Base-by-base conservation (phyloP, 2,113 vertebrate species). In the Ictalurus furcatus region DNA sequence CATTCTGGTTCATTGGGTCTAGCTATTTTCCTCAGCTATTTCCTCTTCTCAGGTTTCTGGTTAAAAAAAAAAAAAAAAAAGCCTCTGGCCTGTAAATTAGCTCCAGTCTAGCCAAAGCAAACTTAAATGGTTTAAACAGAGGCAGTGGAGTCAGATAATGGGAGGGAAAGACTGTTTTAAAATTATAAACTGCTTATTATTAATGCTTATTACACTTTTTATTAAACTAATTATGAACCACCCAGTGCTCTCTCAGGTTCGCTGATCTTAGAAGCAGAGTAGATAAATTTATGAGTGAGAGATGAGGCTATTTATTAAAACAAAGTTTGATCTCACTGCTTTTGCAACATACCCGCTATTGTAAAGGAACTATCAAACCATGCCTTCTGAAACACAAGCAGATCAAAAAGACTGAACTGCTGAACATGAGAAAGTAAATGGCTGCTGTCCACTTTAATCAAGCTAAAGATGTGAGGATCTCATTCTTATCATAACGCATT, bases 141-240 rank as follows among this genome's bases (percentile, higher is more conserved):
- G n/a, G 78, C 8, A 19, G 28, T 56, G 28, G 34, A 63, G 3
- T 34, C 58, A 63, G 34, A 44, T 61, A 23, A 12, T 7, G 56
- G 34, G 56, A 7, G 34, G 30, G 34, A 63, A 61, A 14, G 34
- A 40, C 58, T 61, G 28, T 79, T 79, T 56, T 13, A 83, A 81
- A 83, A 83, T 83, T 12, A 61, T 9, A 83, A 63, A 84, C 81
- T 84, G 21, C 21, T 63, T 84, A 48, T 48, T 48, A 7, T 48
- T 48, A 48, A 48, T 48, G 44, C 58, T 84, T 40, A 84, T 63
- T 63, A 63, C 34, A 63, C 34, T 84, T 14, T 44, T 84, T 63
- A 63, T 84, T 61, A 63, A 84, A 44, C 34, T 44, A 84, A 84
- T 61, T 84, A 83, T 14, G 58, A 84, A 28, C 81, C 81, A 63